These are phyloP conservation scores for Rhynchophorus ferrugineus DNA, from an alignment of 1,140 invertebrate species.

Conservation along the genomic window DNA sequence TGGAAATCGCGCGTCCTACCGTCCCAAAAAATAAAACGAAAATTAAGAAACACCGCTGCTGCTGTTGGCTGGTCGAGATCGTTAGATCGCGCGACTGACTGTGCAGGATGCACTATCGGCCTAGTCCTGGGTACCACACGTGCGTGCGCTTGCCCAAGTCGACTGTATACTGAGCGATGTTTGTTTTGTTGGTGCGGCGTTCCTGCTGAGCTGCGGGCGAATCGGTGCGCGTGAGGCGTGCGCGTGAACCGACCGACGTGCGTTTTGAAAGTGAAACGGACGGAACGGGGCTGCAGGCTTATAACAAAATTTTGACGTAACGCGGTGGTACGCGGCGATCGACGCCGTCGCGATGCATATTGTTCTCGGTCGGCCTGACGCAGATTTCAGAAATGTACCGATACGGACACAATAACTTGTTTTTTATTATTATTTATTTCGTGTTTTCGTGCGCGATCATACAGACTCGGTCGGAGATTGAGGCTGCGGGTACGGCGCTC, in stretches of 20 bases:
- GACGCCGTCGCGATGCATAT: background rate
- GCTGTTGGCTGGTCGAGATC: background rate
- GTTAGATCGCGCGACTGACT: constrained; percentile 3
- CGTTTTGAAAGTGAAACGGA: constrained; percentile 40
- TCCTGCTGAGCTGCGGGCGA: constrained; percentile 20
- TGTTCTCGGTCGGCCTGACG: background rate
- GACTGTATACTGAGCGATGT: constrained; percentile 37
- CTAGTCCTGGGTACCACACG: constrained; percentile 39
- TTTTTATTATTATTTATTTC: no score
- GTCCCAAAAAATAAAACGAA: no score
- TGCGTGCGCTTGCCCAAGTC: constrained; percentile 41
- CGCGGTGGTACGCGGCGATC: background rate
- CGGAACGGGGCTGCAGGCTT: constrained; percentile 31
- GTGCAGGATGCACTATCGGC: background rate
- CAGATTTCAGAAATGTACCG: background rate
- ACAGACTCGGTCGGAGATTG: no score
- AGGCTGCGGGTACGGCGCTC: no score
- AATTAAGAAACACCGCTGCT: background rate
- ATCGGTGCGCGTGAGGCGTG: constrained; percentile 5
- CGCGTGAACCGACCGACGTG: constrained; percentile 26
- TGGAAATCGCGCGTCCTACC: no score
- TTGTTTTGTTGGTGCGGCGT: constrained; percentile 27
- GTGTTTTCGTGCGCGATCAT: no score
- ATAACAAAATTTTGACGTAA: constrained; percentile 23
- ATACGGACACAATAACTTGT: background rate